These are phyloP conservation scores for Tanypteryx hageni DNA, from an alignment of 2,888 invertebrate genomes.

Conservation along the genomic window DNA sequence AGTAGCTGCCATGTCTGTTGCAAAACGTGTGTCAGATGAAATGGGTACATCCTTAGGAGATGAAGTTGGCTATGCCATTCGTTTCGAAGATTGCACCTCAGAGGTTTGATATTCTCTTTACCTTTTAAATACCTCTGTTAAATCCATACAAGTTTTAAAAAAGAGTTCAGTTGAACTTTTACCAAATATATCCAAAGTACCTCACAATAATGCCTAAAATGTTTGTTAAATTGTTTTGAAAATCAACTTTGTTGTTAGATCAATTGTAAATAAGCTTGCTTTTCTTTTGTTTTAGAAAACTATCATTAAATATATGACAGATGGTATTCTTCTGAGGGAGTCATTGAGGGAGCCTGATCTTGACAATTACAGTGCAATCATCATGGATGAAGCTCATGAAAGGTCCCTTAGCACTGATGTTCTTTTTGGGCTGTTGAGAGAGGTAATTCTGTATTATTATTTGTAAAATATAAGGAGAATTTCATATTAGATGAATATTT, in stretches of 20 bases:
- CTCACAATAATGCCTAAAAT: too few relatives aligned
- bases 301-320: constrained; percentile 99
- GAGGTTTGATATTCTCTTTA: constrained; percentile 77
- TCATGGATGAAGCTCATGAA: constrained; percentile 99
- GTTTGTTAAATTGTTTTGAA: not conserved
- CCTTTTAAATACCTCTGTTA: not conserved
- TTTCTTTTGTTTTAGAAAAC: constrained; percentile 77
- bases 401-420: constrained; percentile 98
- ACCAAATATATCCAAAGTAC: not conserved
- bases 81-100: constrained; percentile 99
- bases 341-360: constrained; percentile 97
- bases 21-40: constrained; percentile 98
- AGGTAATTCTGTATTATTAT: constrained; percentile 80
- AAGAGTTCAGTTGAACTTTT: not conserved
- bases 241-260: not conserved
- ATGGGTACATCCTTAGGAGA: constrained; percentile 93
- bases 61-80: constrained; percentile 98
- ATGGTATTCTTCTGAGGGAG: constrained; percentile 97
- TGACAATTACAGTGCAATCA: constrained; percentile 97
- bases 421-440: constrained; percentile 94
- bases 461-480: not conserved
- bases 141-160: not conserved
- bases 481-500: too few relatives aligned
- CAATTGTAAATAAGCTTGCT: not conserved
- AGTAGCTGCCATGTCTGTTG: constrained; percentile 99